A percentile compares a stretch with the other conserved stretches of the same genome.
Conservation (phyloP, 1,140 invertebrate species). For the Zophobas atratus region DNA sequence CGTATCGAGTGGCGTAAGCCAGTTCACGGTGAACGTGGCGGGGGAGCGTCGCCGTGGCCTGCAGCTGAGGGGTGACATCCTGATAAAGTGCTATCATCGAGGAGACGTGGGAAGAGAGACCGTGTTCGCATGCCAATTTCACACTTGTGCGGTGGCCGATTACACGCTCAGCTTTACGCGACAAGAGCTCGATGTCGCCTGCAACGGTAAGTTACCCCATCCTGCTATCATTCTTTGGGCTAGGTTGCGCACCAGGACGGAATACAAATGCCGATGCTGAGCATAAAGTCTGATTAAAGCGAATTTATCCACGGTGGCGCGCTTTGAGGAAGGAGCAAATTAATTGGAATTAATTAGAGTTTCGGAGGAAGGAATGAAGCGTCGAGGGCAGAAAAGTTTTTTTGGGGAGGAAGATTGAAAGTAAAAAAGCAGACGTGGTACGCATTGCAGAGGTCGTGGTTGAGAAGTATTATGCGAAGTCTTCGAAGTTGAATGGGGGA, state of each 20-base stretch:
- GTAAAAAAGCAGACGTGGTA: too few relatives aligned
- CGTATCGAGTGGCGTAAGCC: slow-evolving; percentile 73
- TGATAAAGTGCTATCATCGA: slow-evolving; percentile 91
- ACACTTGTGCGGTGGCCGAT: slow-evolving; percentile 91
- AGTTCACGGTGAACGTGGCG: slow-evolving; percentile 82
- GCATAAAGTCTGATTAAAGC: not conserved
- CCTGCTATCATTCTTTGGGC: not conserved
- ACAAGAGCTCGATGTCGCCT: slow-evolving; percentile 88
- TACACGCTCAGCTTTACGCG: slow-evolving; percentile 88
- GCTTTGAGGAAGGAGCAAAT: not conserved
- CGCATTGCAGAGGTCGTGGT: too few relatives aligned
- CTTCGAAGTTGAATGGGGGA: too few relatives aligned
- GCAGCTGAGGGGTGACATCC: slow-evolving; percentile 88
- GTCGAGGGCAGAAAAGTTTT: too few relatives aligned
- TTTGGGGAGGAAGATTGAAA: too few relatives aligned
- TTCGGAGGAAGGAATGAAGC: not conserved
- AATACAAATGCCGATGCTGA: not conserved
- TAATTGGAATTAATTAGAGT: too few relatives aligned
- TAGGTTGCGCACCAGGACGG: not conserved
- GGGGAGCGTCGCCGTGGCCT: slow-evolving; percentile 75
- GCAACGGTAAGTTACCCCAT: slow-evolving; percentile 74
- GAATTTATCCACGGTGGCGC: not conserved
- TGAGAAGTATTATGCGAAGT: too few relatives aligned
- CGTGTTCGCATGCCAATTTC: slow-evolving; percentile 90
- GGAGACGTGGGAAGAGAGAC: slow-evolving; percentile 71